phyloP scores from a whole-genome alignment of 2,797 vertebrate species.

The Sebastes paucispinis region DNA sequence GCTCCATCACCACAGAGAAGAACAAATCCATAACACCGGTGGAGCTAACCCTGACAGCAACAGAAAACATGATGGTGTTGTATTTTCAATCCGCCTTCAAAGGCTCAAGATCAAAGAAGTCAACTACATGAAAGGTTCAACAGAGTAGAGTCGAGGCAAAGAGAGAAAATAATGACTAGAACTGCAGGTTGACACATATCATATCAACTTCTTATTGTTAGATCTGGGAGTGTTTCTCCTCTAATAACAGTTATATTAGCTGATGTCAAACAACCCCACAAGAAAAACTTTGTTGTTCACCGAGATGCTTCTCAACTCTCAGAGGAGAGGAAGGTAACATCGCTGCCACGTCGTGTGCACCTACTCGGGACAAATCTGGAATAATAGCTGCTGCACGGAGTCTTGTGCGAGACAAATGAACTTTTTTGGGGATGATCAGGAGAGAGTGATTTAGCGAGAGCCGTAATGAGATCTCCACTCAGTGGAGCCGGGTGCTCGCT shows the following conservation, averaged over 20 bases:
- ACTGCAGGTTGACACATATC: constrained; percentile 54
- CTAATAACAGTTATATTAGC: constrained; percentile 54
- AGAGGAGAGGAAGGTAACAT: constrained; percentile 3
- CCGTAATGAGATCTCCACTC: constrained; percentile 47
- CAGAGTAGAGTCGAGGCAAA: constrained; percentile 47
- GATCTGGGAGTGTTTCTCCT: constrained; percentile 38
- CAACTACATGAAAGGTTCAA: constrained; percentile 66
- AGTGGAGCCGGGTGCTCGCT: constrained; percentile 7
- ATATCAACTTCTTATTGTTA: constrained; percentile 47
- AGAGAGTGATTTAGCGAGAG: constrained; percentile 31
- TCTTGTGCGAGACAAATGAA: constrained; percentile 29
- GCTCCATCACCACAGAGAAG: constrained; percentile 29
- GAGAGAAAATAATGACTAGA: constrained; percentile 67
- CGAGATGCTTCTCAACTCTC: constrained; percentile 26
- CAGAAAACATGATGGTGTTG: constrained; percentile 43
- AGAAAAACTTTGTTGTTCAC: constrained; percentile 22
- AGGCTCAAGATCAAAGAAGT: constrained; percentile 56
- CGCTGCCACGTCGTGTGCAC: not conserved
- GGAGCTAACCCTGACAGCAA: constrained; percentile 52
- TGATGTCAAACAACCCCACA: constrained; percentile 34
- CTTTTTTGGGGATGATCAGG: constrained; percentile 44
- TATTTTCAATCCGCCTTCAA: constrained; percentile 66
- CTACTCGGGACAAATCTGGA: constrained; percentile 1
- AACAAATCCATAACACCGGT: constrained; percentile 55
- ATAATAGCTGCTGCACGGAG: constrained; percentile 11